phyloP scores from a whole-genome alignment of 2,888 invertebrate species.

The Hypomecis punctinalis region DNA sequence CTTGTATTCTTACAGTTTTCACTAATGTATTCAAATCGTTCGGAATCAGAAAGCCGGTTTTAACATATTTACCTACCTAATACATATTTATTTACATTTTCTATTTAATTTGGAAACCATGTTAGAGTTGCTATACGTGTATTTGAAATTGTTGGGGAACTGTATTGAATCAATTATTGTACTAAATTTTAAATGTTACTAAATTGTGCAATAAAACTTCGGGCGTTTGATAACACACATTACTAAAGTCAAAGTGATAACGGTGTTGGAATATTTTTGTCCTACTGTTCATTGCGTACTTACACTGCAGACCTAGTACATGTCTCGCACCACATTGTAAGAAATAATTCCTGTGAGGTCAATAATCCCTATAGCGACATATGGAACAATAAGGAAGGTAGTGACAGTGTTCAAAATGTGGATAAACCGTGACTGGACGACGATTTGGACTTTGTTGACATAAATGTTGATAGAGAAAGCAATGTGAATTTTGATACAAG shows the following conservation, averaged over 20 bases:
- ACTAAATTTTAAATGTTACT: constrained; percentile 25
- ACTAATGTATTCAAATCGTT: too few relatives aligned
- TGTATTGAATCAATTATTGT: too few relatives aligned
- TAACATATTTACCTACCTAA: background rate
- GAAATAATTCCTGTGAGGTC: constrained; percentile 37
- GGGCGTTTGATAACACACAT: constrained; percentile 58
- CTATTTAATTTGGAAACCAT: background rate
- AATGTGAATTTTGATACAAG: constrained; percentile 36
- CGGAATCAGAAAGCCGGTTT: background rate
- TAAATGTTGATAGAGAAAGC: constrained; percentile 32
- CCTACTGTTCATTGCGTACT: constrained; percentile 32
- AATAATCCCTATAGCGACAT: constrained; percentile 39
- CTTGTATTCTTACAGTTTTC: too few relatives aligned
- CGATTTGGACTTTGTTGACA: constrained; percentile 33
- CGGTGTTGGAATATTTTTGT: constrained; percentile 47
- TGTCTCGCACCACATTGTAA: constrained; percentile 35
- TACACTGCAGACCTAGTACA: constrained; percentile 40
- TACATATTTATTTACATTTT: too few relatives aligned
- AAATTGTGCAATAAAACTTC: constrained; percentile 30
- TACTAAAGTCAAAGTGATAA: constrained; percentile 70
- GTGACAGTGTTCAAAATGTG: constrained; percentile 45
- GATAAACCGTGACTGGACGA: constrained; percentile 37
- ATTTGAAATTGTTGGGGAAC: background rate
- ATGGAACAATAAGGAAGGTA: constrained; percentile 26
- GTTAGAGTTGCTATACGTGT: background rate